Base-by-base conservation (phyloP, 1,140 invertebrate genomes). In the Drosophila pallidifrons region DNA sequence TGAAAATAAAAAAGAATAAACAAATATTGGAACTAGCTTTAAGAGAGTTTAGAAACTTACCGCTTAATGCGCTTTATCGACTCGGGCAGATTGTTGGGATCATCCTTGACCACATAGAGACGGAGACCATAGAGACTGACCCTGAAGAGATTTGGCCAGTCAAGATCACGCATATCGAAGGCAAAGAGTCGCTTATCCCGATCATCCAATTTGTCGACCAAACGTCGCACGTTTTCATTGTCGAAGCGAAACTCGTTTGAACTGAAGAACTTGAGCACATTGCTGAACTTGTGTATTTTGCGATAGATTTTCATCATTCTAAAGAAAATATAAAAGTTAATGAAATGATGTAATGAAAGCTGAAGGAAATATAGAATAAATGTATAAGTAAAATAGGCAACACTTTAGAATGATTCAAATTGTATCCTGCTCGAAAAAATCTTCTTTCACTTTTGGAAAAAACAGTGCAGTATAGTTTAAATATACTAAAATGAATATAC, bases 221-320 rank as follows among this genome's bases (percentile, higher is more conserved):
- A 92, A n/a, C 86, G 86, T 35, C 95, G 92, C 0, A 95, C 93
- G 83, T 97, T 97, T 1, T 94, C 92, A 77, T 96, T 96, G 15
- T 94, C 91, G 79, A 97, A 97, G 35, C 94, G 94, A 95, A 96
- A 97, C 75, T 96, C 93, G 46, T 94, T 93, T 0, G 94, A 93
- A 15, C 95, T 95, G 87, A 97, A 97, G 87, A 95, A 97, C 43
- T 95, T 94, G 13, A 97, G 93, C 2, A 95, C 95, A 13, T 93
- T 93, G 16, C 95, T 94, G 57, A 96, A 95, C 85, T 96, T 95
- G 66, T 95, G 94, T 45, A 97, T 95, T 91, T 96, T 96, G 15
- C 94, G 93, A 81, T 97, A 97, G 7, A 96, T 95, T 82, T 95
- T 95, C 32, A 95, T 93, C 93, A 97, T 94, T 92, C 96, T 97